Evolutionary conservation across 2,797 vertebrate genomes (phyloP).

Genomic region (Trachops cirrhosus): DNA sequence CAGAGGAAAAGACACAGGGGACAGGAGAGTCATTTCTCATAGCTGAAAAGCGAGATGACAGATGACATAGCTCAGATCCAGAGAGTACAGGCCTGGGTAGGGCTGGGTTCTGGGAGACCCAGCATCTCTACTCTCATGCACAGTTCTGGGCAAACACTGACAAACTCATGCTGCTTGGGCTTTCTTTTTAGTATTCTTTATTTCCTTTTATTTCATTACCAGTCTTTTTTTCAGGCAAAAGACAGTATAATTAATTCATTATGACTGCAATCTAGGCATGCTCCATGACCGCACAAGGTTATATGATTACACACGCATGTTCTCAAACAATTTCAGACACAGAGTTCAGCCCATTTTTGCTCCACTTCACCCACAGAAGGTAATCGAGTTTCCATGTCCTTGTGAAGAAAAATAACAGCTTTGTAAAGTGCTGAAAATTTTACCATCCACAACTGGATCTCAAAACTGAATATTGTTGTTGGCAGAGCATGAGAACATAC

Average conservation of each 20-base stretch:
- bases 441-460: not conserved
- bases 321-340: conserved; percentile 11
- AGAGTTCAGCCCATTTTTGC: not conserved
- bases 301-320: not conserved
- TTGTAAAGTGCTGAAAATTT: conserved; percentile 10
- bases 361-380: conserved; percentile 21
- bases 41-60: not conserved
- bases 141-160: not conserved
- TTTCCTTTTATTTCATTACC: not conserved
- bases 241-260: conserved; percentile 29
- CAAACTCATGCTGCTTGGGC: not conserved
- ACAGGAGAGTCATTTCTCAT: not conserved
- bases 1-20: not conserved
- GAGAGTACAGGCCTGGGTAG: accelerated
- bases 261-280: not conserved
- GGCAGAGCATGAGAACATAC: not conserved
- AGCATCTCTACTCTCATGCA: not conserved
- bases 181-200: not conserved
- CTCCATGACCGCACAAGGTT: not conserved
- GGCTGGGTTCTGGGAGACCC: not conserved
- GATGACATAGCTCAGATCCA: not conserved
- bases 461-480: not conserved
- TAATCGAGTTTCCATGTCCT: conserved; percentile 34
- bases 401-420: conserved; percentile 30
- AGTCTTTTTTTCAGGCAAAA: conserved; percentile 19